Percentiles rank a stretch among this genome's conserved stretches.
phyloP scores from a whole-genome alignment of 2,113 vertebrate genomes.

The Ceyx cyanopectus region DNA sequence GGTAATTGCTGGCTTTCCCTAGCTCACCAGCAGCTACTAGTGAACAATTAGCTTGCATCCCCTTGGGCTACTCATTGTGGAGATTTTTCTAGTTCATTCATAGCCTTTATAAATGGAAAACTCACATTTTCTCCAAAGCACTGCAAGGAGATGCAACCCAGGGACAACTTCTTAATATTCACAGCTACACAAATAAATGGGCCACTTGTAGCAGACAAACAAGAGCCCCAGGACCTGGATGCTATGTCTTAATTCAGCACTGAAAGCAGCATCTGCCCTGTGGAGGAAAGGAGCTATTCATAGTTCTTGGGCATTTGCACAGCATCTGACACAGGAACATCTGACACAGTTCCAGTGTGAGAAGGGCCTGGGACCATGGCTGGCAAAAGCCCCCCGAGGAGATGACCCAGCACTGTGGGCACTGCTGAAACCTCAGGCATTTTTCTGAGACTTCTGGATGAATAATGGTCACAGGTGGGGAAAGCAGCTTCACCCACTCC shows the following conservation, averaged over 20 bases:
- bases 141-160: background rate
- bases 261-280: background rate
- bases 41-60: constrained; percentile 45
- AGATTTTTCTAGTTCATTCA: constrained; percentile 63
- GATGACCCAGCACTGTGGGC: background rate
- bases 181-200: background rate
- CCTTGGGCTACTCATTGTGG: constrained; percentile 32
- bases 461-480: background rate
- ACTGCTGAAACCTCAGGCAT: background rate
- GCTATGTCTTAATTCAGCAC: background rate
- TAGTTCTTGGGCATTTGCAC: background rate
- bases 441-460: background rate
- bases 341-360: background rate
- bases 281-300: background rate
- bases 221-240: background rate
- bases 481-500: background rate
- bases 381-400: background rate
- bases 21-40: constrained; percentile 52
- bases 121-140: background rate
- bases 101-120: constrained; percentile 58
- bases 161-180: background rate
- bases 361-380: fast-evolving
- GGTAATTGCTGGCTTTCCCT: constrained; percentile 69
- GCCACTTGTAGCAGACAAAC: background rate
- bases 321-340: background rate